phyloP scores from a whole-genome alignment of 1,140 invertebrate genomes.

The Physella acuta region DNA sequence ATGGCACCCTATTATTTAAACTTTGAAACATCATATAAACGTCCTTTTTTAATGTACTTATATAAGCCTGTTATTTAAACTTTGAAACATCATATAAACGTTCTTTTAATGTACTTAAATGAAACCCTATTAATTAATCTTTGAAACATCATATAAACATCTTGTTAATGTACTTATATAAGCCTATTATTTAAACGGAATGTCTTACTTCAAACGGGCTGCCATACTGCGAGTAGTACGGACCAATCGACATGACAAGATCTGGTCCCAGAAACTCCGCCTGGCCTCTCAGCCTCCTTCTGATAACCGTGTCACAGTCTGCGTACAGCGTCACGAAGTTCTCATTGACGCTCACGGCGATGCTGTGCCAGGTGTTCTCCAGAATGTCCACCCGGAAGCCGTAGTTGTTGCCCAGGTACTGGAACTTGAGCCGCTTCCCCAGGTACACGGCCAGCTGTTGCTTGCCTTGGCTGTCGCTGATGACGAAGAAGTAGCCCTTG shows the following conservation, averaged over 20 bases:
- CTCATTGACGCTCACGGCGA: constrained; percentile 40
- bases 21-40: no score
- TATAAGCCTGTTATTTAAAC: no score
- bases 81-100: no score
- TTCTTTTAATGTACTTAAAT: no score
- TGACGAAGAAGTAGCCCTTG: constrained; percentile 46
- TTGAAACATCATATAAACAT: no score
- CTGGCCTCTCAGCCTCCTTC: constrained; percentile 30
- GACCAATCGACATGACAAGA: constrained; percentile 45
- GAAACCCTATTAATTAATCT: no score
- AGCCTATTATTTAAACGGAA: no score
- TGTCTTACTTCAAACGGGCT: constrained; percentile 41
- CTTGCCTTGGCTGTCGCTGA: constrained; percentile 47
- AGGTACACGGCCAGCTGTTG: constrained; percentile 42
- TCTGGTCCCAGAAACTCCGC: constrained; percentile 36
- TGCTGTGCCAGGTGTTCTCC: constrained; percentile 42
- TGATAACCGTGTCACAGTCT: constrained; percentile 44
- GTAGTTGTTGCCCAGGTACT: constrained; percentile 26
- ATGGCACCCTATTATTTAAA: no score
- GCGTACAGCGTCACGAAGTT: constrained; percentile 37
- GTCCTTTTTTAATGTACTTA: no score
- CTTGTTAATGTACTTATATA: no score
- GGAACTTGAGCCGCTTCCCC: constrained; percentile 25
- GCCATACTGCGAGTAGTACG: constrained; percentile 45
- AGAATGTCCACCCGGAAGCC: constrained; percentile 14